These are phyloP conservation scores for Chloroceryle amazona DNA, from an alignment of 2,797 vertebrate genomes.

Conservation along the genomic window DNA sequence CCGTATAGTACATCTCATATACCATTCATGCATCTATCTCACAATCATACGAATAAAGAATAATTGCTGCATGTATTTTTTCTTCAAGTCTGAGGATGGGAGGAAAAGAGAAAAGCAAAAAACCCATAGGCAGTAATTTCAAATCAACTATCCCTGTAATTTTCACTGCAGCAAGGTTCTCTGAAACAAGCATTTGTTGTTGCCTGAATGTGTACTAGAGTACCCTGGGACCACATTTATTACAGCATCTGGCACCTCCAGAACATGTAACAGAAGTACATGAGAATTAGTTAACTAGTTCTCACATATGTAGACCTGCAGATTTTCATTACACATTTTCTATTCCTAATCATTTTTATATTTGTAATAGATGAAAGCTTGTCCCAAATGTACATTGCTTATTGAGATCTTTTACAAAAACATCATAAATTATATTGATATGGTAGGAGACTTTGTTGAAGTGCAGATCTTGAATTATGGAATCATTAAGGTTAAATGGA, in stretches of 20 bases:
- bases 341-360: not conserved
- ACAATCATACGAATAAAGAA: not conserved
- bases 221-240: not conserved
- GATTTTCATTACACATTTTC: not conserved
- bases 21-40: not conserved
- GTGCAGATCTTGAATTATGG: not conserved
- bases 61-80: not conserved
- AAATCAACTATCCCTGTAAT: not conserved
- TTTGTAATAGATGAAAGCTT: not conserved
- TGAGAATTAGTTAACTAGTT: not conserved
- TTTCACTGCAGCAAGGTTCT: not conserved
- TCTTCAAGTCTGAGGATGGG: not conserved
- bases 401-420: not conserved
- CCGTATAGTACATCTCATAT: rapidly evolving
- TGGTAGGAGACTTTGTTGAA: not conserved
- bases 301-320: not conserved
- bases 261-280: not conserved
- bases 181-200: not conserved
- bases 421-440: not conserved
- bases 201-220: not conserved
- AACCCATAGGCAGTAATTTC: not conserved
- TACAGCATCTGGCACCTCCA: not conserved
- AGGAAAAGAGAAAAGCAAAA: not conserved
- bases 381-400: not conserved
- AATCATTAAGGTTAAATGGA: not conserved